A percentile compares a stretch with the other conserved stretches of the same genome.
phyloP scores from a whole-genome alignment of 2,888 invertebrate genomes.

The Philhelius pedissequus region DNA sequence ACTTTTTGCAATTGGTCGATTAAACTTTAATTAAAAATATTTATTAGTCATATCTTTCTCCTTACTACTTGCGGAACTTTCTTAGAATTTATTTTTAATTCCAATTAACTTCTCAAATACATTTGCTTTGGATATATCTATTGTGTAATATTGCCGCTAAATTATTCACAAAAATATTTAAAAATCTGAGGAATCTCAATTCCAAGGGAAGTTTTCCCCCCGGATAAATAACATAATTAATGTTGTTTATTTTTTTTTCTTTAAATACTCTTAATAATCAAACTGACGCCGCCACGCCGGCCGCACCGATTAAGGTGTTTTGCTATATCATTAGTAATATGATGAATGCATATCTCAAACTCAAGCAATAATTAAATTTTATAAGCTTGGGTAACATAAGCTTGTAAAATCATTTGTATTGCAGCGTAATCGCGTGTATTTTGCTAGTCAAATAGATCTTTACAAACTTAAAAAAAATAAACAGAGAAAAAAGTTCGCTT shows the following conservation, averaged over 20 bases:
- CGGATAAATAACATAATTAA: neutral
- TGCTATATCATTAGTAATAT: neutral
- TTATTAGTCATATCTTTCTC: too few species aligned
- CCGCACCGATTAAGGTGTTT: neutral
- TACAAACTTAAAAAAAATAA: neutral
- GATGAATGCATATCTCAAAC: constrained; percentile 24
- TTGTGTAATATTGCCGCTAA: neutral
- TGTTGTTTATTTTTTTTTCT: neutral
- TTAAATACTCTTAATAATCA: neutral
- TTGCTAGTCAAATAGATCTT: constrained; percentile 47
- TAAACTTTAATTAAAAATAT: too few species aligned
- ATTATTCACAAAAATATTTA: neutral
- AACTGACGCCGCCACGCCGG: neutral
- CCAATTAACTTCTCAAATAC: neutral
- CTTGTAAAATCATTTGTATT: constrained; percentile 17
- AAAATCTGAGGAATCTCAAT: neutral
- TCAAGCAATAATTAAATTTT: constrained; percentile 21
- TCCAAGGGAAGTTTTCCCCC: neutral
- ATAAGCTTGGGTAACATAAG: neutral
- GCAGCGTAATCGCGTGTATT: constrained; percentile 44
- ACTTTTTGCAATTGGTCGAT: too few species aligned
- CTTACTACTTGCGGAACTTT: neutral
- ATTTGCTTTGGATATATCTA: neutral
- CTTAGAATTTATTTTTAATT: neutral
- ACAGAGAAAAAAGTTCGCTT: constrained; percentile 20